Percentiles rank a stretch among this genome's conserved stretches.
phyloP scores from a whole-genome alignment of 2,797 vertebrate genomes.

The Gallinago solitaria region DNA sequence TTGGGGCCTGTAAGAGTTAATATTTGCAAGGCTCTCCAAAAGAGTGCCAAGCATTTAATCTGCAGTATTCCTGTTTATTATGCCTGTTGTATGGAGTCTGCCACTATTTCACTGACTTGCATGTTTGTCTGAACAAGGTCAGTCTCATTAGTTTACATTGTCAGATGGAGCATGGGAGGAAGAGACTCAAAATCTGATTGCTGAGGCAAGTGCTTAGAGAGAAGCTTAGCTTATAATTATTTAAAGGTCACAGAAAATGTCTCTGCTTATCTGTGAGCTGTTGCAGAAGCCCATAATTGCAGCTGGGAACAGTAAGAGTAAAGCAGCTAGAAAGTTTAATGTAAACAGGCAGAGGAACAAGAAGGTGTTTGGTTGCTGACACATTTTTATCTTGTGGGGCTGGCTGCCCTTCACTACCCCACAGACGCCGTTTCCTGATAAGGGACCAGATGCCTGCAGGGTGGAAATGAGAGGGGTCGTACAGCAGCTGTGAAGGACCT shows the following conservation, averaged over 20 bases:
- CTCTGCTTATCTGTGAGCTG: conserved; percentile 32
- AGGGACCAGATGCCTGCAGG: background rate
- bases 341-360: conserved; percentile 7
- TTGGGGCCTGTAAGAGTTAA: conserved; percentile 44
- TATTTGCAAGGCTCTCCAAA: conserved; percentile 32
- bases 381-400: background rate
- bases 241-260: conserved; percentile 52
- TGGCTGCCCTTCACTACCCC: background rate
- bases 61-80: conserved; percentile 50
- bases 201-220: conserved; percentile 22
- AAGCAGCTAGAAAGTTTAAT: background rate
- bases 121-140: conserved; percentile 38
- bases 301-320: conserved; percentile 28
- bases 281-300: conserved; percentile 23
- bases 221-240: conserved; percentile 10
- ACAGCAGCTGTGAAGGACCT: background rate
- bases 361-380: background rate
- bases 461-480: background rate
- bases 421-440: background rate
- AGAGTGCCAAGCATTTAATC: conserved; percentile 56
- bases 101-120: background rate
- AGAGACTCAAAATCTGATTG: conserved; percentile 39
- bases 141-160: conserved; percentile 38
- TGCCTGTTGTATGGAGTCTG: conserved; percentile 23
- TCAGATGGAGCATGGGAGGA: conserved; percentile 12